Conservation (phyloP, 2,113 vertebrate genomes). For the Xiphophorus hellerii region DNA sequence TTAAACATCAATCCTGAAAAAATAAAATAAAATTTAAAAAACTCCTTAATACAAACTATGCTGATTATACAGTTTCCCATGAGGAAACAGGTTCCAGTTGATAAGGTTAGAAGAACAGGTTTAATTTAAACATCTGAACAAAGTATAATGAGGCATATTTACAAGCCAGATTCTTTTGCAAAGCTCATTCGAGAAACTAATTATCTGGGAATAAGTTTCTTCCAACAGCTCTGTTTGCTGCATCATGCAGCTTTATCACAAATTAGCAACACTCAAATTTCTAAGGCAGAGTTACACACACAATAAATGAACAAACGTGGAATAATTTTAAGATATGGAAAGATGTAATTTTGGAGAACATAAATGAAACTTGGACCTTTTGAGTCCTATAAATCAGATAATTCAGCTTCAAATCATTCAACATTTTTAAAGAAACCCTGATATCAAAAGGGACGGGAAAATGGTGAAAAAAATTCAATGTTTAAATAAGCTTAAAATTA, state of each 20-base stretch:
- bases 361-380: background rate
- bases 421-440: background rate
- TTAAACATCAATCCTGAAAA: too few relatives aligned
- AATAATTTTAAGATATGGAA: background rate
- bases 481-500: background rate
- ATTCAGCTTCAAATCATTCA: background rate
- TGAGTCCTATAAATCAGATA: background rate
- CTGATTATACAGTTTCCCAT: background rate
- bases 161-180: background rate
- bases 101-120: background rate
- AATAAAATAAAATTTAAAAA: too few relatives aligned
- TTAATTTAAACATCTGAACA: background rate
- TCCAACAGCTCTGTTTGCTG: background rate
- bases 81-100: background rate
- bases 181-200: background rate
- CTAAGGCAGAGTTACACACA: background rate
- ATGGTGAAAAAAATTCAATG: background rate
- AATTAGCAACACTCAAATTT: background rate
- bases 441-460: background rate
- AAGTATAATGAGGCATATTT: background rate
- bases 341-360: background rate
- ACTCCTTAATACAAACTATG: too few relatives aligned
- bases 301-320: background rate
- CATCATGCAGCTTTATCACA: background rate
- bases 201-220: background rate